Percentiles rank a stretch among this genome's conserved stretches.
These are phyloP conservation scores for Leptinotarsa juncta DNA, from an alignment of 2,888 invertebrate genomes.

Conservation along the genomic window DNA sequence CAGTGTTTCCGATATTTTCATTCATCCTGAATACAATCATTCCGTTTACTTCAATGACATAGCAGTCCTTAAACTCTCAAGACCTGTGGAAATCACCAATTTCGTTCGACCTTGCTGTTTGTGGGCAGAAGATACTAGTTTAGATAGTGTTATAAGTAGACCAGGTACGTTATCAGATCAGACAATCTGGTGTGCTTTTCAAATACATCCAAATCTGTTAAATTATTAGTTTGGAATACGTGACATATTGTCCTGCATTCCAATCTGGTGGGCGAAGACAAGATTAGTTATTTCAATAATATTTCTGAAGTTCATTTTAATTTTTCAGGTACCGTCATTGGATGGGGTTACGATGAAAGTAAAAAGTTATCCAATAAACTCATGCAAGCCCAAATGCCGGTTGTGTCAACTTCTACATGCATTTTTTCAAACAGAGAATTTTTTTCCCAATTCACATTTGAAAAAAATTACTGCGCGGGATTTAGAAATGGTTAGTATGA, in stretches of 20 bases:
- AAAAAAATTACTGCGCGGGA: constrained; percentile 69
- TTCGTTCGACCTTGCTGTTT: constrained; percentile 72
- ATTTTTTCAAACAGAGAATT: constrained; percentile 73
- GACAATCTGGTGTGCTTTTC: too few species aligned
- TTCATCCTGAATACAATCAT: constrained; percentile 64
- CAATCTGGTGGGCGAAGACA: too few species aligned
- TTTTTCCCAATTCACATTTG: constrained; percentile 71
- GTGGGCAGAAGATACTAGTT: constrained; percentile 63
- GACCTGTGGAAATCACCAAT: constrained; percentile 66
- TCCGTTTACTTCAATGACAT: constrained; percentile 67
- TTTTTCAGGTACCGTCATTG: constrained; percentile 59
- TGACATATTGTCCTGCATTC: too few species aligned
- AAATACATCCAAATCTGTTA: too few species aligned
- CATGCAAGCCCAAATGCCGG: constrained; percentile 71
- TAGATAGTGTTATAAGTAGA: constrained; percentile 52
- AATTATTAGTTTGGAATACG: too few species aligned
- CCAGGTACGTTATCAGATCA: constrained; percentile 47
- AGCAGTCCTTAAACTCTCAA: constrained; percentile 68
- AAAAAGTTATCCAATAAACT: constrained; percentile 70
- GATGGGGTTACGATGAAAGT: constrained; percentile 70
- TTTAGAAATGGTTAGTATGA: constrained; percentile 62
- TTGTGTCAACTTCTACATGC: constrained; percentile 71
- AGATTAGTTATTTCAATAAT: too few species aligned
- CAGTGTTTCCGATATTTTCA: constrained; percentile 61
- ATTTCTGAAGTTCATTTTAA: neutral